A percentile compares a stretch with the other conserved stretches of the same genome.
Conservation (phyloP, 2,113 vertebrate genomes). For the Myotis yumanensis region DNA sequence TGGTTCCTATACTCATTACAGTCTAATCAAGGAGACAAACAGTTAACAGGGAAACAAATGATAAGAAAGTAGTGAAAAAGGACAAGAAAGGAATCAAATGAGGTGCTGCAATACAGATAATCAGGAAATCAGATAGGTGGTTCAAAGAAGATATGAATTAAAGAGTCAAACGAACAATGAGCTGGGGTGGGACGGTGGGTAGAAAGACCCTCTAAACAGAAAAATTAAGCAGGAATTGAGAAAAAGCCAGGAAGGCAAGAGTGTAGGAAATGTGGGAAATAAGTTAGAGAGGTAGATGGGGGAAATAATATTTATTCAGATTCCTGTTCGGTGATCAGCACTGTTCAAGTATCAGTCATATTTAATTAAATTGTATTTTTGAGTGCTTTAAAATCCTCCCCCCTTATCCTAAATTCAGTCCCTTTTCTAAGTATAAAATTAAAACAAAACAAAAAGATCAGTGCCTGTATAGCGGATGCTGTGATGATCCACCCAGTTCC, state of each 20-base stretch:
- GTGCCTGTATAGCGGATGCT: too few relatives aligned
- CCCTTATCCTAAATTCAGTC: background rate
- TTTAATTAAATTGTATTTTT: background rate
- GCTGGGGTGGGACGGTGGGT: background rate
- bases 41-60: background rate
- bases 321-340: background rate
- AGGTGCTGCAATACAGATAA: background rate
- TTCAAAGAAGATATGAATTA: background rate
- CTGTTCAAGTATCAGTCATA: background rate
- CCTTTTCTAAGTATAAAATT: background rate
- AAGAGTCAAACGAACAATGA: background rate
- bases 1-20: background rate
- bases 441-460: background rate
- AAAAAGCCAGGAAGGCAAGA: background rate
- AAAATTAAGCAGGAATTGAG: background rate
- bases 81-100: background rate
- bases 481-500: background rate
- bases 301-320: background rate
- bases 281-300: background rate
- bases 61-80: background rate
- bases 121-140: background rate
- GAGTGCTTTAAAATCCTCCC: background rate
- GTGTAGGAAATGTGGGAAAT: background rate
- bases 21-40: background rate
- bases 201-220: background rate